Evolutionary conservation across 2,113 vertebrate species (phyloP), one percentile per base, ranked within the genome.

Genomic region (Oenanthe melanoleuca): DNA sequence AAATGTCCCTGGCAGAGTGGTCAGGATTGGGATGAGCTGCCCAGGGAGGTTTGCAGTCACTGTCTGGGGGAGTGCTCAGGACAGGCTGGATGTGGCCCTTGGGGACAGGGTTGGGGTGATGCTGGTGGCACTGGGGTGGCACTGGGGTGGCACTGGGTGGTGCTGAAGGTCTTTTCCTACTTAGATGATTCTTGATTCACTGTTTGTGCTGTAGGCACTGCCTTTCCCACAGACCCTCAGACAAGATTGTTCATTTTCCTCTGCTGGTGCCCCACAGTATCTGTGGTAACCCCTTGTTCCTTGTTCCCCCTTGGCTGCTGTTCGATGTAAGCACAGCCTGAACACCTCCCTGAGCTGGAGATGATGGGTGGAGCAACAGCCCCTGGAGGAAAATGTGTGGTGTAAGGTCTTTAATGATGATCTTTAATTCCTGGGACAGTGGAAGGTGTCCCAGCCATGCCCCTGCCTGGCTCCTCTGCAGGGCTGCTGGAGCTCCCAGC

Each of bases 161-260:
- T 0, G 12, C 1, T 22, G 18, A n/a, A 52, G 12, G 12, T 11
- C 45, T 45, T 4, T 66, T 45, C 38, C 69, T 11, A 0, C 8
- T 28, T 12, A 0, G 53, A 10, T 40, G 38, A 18, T 38, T 29
- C 52, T 44, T 18, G 21, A 34, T 57, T 73, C 59, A 8, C 52
- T 15, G 0, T 37, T 15, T 16, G 19, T n/a, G 53, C 63, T 57
- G 8, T 14, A 44, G 1, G 4, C 12, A 11, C n/a, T 2, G 5
- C 56, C 28, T 47, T 65, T 59, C 40, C 44, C 57, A 19, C 16
- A 77, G 87, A 22, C 17, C 25, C 29, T 80, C 63, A 47, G 25
- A 26, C 7, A 69, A n/a, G 33, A 12, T 18, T 45, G 34, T 24
- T 77, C 14, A 6, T 72, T 93, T 63, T 44, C 17, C 22, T 34